phyloP scores from a whole-genome alignment of 2,797 vertebrate genomes.

The Cyprinella venusta region DNA sequence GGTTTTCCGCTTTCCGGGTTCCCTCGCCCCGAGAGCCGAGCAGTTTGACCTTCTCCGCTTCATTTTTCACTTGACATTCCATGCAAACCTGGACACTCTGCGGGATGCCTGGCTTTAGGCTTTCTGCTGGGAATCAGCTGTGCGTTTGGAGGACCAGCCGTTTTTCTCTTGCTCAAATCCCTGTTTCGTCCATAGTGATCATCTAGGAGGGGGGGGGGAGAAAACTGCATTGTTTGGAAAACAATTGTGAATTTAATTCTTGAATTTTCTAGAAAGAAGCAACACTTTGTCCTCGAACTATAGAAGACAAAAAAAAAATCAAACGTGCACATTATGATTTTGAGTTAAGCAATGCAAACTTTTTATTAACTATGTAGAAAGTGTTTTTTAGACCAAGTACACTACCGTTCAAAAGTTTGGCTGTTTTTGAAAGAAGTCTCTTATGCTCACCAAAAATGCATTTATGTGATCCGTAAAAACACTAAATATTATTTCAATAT shows the following conservation, averaged over 20 bases:
- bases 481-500: neutral
- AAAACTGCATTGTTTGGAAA: slow-evolving; percentile 72
- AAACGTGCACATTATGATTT: neutral
- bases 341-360: neutral
- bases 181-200: slow-evolving; percentile 69
- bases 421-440: neutral
- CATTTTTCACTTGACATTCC: slow-evolving; percentile 80
- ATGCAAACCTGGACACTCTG: slow-evolving; percentile 76
- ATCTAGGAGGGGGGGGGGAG: slow-evolving; percentile 61
- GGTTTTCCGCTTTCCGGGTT: slow-evolving; percentile 70
- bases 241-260: slow-evolving; percentile 74
- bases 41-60: slow-evolving; percentile 77
- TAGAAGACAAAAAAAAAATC: neutral
- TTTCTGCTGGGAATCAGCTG: slow-evolving; percentile 74
- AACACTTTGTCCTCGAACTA: slow-evolving; percentile 44
- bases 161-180: slow-evolving; percentile 67
- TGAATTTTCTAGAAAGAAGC: slow-evolving; percentile 72
- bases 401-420: slow-evolving; percentile 46
- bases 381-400: slow-evolving; percentile 58
- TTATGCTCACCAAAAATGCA: neutral
- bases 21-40: slow-evolving; percentile 61
- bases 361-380: neutral
- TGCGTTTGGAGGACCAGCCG: slow-evolving; percentile 69
- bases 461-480: neutral
- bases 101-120: slow-evolving; percentile 76